Percentiles rank a stretch among this genome's conserved stretches.
Evolutionary conservation across 2,888 invertebrate species (phyloP).

Genomic region (Antheraea yamamai): DNA sequence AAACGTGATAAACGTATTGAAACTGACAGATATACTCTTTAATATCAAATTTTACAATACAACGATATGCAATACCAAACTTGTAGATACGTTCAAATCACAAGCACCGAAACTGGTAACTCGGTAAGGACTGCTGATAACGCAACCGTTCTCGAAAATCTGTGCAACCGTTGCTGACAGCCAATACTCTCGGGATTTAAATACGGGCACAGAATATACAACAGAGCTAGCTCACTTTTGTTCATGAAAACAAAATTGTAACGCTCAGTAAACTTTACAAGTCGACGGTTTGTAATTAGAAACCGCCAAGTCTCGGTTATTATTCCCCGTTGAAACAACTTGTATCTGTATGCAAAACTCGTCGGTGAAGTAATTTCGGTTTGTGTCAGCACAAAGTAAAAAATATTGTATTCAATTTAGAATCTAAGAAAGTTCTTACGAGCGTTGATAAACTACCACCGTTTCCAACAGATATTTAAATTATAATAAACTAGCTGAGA

Average conservation of each 20-base stretch:
- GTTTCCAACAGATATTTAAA: too few relatives aligned
- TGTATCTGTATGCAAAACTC: background rate
- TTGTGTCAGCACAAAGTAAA: background rate
- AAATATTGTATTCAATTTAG: too few relatives aligned
- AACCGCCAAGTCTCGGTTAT: background rate
- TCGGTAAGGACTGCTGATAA: background rate
- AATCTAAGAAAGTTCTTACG: too few relatives aligned
- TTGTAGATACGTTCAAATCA: background rate
- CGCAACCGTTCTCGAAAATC: conserved; percentile 8
- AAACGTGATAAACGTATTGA: background rate
- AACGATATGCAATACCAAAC: background rate
- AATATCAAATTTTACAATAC: background rate
- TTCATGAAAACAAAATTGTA: background rate
- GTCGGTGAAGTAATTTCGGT: background rate
- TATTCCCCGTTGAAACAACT: background rate
- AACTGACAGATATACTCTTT: background rate
- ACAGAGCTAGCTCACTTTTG: background rate
- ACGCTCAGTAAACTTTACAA: background rate
- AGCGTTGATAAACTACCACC: too few relatives aligned
- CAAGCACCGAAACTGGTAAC: background rate
- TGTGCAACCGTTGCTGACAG: conserved; percentile 7
- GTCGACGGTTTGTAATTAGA: background rate
- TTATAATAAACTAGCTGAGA: too few relatives aligned
- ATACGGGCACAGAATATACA: background rate
- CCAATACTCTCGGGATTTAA: background rate